Conservation (phyloP, 2,113 vertebrate species). For the Aspiorhynchus laticeps region DNA sequence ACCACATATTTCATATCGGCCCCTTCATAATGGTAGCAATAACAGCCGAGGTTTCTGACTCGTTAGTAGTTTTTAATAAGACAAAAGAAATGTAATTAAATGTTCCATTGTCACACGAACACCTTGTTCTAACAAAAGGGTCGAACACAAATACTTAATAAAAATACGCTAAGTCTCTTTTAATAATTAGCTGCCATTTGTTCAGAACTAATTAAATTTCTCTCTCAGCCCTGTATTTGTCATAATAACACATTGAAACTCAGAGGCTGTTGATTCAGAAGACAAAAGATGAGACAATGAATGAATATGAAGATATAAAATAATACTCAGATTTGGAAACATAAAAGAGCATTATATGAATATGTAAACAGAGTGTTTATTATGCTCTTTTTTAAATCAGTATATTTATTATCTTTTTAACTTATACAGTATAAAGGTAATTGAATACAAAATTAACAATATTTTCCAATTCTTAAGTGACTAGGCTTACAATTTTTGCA, state of each 20-base stretch:
- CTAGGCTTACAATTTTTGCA: background rate
- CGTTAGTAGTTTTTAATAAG: conserved; percentile 24
- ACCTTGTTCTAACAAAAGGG: conserved; percentile 10
- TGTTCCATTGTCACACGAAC: conserved; percentile 13
- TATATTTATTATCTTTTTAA: background rate
- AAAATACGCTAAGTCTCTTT: conserved; percentile 9
- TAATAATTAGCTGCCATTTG: background rate
- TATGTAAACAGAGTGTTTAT: background rate
- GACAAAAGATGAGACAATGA: background rate
- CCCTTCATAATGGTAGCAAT: background rate
- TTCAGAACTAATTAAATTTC: conserved; percentile 38
- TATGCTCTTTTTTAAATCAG: background rate
- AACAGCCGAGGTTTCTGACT: background rate
- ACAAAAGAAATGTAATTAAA: conserved; percentile 25
- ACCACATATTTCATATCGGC: conserved; percentile 11
- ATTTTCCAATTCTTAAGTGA: background rate
- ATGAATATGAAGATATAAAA: background rate
- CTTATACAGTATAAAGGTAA: background rate
- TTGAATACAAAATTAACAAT: background rate
- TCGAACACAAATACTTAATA: background rate
- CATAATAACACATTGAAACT: background rate
- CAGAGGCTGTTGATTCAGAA: background rate
- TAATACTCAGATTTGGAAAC: background rate
- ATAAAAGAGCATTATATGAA: background rate
- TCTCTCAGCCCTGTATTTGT: background rate